Base-by-base conservation (phyloP, 2,888 invertebrate species). In the Apotomis capreana region DNA sequence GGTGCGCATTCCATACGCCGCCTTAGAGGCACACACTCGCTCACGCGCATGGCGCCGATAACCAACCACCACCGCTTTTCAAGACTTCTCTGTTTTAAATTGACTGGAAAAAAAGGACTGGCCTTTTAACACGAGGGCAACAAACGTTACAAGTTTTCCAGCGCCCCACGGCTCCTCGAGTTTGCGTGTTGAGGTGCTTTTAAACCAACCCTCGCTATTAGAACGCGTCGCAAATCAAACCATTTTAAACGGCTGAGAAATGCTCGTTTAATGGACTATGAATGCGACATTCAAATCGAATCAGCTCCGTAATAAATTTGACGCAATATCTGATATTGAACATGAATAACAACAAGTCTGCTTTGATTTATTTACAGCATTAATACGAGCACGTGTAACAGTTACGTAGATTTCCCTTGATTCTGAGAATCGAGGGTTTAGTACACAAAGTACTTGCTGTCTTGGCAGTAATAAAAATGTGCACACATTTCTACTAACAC, bases 1-100 rank as follows among this genome's bases (percentile, higher is more conserved):
- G 74, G 63, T 73, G 83, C 85, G 83, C 92, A 92, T 88, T 92
- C 90, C 86, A 88, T 82, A 87, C 86, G 85, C 84, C 78, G 87
- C 90, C 86, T 88, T 88, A 88, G 86, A 78, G 75, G 57, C 67
- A 54, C 44, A 36, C 69, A 64, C 73, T 55, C 76, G 69, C 69
- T 36, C 62, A 55, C 68, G 10, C 54, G 44, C 69, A 46, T 15
- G 37, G 44, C 13, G 37, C 57, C 44, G 61, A 37, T 44, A 54
- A 13, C 67, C 58, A n/a, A 51, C 55, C 12, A 12, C 40, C 65
- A 12, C 58, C 51, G 58, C 61, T 37, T 40, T 12, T 55, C 9
- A 13, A 26, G 37, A 55, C 15, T 46, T 46, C 5, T 15, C 26
- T 51, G 46, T 52, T 49, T 46, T 55, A 40, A 63, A 12, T 61